phyloP scores from a whole-genome alignment of 1,140 invertebrate genomes.

The Marisa cornuarietis region DNA sequence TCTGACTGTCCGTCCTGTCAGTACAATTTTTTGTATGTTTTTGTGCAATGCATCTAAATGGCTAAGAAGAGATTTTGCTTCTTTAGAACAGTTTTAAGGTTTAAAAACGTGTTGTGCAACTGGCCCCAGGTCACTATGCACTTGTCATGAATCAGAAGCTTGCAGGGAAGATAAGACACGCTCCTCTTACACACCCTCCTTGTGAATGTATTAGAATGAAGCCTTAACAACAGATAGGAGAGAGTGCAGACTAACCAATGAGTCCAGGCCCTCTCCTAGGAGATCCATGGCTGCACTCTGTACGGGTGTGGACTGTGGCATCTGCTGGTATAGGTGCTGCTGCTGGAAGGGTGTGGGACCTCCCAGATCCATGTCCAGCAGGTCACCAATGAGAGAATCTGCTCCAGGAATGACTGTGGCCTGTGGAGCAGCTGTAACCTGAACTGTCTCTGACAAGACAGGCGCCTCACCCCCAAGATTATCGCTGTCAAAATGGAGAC shows the following conservation, averaged over 20 bases:
- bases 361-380: constrained; percentile 94
- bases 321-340: constrained; percentile 60
- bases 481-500: not conserved
- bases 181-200: too few species aligned
- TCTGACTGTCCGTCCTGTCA: too few species aligned
- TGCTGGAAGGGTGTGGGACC: constrained; percentile 59
- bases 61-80: too few species aligned
- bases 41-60: too few species aligned
- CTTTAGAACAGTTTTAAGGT: too few species aligned
- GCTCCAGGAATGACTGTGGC: constrained; percentile 87
- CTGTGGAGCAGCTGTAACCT: constrained; percentile 50
- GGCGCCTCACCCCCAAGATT: constrained; percentile 30
- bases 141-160: too few species aligned
- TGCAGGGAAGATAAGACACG: too few species aligned
- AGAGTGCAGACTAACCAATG: constrained; percentile 72
- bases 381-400: constrained; percentile 95
- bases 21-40: too few species aligned
- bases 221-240: too few species aligned
- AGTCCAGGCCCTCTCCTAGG: constrained; percentile 82
- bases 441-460: constrained; percentile 23
- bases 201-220: too few species aligned
- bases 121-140: too few species aligned
- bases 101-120: too few species aligned
- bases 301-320: constrained; percentile 37
- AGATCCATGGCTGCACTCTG: constrained; percentile 71